Conservation (phyloP, 1,140 invertebrate genomes). For the Rhysida immarginata region DNA sequence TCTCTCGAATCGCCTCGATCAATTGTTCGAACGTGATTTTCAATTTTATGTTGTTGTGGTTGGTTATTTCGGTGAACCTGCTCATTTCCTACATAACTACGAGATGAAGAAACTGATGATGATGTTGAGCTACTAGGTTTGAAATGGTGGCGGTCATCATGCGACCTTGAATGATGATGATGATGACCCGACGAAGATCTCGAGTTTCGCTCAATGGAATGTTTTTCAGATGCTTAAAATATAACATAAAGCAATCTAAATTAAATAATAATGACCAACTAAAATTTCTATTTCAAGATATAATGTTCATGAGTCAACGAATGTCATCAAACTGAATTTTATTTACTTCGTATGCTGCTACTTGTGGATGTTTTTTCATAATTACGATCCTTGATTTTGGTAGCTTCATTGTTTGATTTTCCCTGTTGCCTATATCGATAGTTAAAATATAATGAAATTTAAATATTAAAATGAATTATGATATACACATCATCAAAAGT, state of each 20-base stretch:
- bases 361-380: conserved; percentile 1
- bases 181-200: conserved; percentile 13
- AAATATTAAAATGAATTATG: too few species aligned
- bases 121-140: not conserved
- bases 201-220: conserved; percentile 13
- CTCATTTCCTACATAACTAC: not conserved
- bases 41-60: not conserved
- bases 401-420: not conserved
- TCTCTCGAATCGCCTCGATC: not conserved
- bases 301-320: too few species aligned
- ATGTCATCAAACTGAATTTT: too few species aligned
- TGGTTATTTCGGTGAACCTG: conserved; percentile 1
- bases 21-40: not conserved
- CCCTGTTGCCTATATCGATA: conserved; percentile 7
- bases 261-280: too few species aligned
- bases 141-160: not conserved
- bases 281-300: too few species aligned
- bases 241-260: too few species aligned
- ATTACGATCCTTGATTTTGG: conserved; percentile 1
- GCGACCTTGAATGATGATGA: conserved; percentile 11
- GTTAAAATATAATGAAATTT: too few species aligned
- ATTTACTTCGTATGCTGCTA: too few species aligned
- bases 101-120: not conserved
- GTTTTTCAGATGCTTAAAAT: conserved; percentile 8
- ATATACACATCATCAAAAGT: too few species aligned